A percentile compares a stretch with the other conserved stretches of the same genome.
Evolutionary conservation across 2,888 invertebrate species (phyloP).

Genomic region (Tribolium freemani): DNA sequence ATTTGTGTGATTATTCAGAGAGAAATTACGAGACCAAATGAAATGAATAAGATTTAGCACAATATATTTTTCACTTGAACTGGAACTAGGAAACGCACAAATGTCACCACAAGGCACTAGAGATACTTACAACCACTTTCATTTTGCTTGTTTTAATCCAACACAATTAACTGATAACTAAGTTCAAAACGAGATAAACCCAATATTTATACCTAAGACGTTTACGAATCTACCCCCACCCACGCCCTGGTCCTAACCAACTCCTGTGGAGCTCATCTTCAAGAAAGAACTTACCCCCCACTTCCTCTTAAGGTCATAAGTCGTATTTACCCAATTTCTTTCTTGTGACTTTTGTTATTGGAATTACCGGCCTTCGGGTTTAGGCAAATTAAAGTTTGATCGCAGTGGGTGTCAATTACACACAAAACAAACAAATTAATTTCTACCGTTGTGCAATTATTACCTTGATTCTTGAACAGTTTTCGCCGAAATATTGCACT

Average conservation of each 20-base stretch:
- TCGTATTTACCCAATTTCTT: constrained; percentile 43
- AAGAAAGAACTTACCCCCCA: constrained; percentile 43
- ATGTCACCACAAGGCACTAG: background rate
- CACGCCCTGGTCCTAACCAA: constrained; percentile 41
- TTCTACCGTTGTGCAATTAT: constrained; percentile 6
- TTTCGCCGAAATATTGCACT: background rate
- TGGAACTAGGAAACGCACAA: background rate
- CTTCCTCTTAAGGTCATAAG: constrained; percentile 38
- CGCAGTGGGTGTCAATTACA: constrained; percentile 9
- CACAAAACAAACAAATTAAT: background rate
- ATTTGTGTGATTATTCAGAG: background rate
- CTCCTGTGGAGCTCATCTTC: constrained; percentile 41
- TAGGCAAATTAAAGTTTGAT: background rate
- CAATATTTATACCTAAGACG: constrained; percentile 42
- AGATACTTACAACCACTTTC: constrained; percentile 44
- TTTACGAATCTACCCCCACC: constrained; percentile 37
- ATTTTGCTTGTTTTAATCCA: constrained; percentile 32
- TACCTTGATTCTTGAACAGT: constrained; percentile 11
- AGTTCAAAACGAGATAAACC: constrained; percentile 39
- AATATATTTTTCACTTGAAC: background rate
- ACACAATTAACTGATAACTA: constrained; percentile 37
- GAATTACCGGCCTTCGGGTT: constrained; percentile 26
- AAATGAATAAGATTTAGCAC: background rate
- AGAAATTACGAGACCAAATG: background rate
- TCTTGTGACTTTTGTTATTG: constrained; percentile 31